Evolutionary conservation across 2,888 invertebrate species (phyloP).

Genomic region (Zootermopsis nevadensis): DNA sequence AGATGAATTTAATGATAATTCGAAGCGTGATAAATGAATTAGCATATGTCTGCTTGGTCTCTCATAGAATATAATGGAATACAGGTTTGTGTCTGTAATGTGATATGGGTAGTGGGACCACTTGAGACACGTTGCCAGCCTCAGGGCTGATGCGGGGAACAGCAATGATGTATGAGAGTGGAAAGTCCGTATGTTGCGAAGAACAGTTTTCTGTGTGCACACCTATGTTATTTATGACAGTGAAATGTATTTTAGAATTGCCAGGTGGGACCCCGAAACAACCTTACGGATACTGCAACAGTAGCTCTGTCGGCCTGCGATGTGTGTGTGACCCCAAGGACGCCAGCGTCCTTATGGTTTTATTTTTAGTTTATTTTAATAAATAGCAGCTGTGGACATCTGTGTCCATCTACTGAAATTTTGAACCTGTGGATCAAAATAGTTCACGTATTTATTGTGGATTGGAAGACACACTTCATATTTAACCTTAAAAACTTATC

Average conservation of each 20-base stretch:
- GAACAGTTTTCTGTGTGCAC: neutral
- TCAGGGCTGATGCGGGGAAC: neutral
- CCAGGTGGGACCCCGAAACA: neutral
- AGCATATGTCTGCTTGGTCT: neutral
- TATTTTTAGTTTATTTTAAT: too few species aligned
- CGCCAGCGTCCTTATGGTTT: neutral
- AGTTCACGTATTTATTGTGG: too few species aligned
- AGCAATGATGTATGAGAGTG: conserved; percentile 3
- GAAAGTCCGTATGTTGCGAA: neutral
- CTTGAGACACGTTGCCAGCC: neutral
- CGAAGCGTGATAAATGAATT: neutral
- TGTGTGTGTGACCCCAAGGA: conserved; percentile 7
- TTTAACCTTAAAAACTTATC: too few species aligned
- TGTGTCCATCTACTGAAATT: too few species aligned
- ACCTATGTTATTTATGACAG: conserved; percentile 8
- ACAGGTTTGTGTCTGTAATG: neutral
- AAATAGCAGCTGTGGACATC: too few species aligned
- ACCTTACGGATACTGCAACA: neutral
- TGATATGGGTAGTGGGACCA: neutral
- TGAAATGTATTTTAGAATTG: neutral
- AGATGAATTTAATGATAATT: neutral
- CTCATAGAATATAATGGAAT: neutral
- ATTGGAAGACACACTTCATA: too few species aligned
- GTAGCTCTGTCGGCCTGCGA: neutral
- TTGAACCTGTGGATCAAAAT: too few species aligned